Percentiles rank a stretch among this genome's conserved stretches.
Conservation (phyloP, 2,888 invertebrate species). For the Drosophila pseudotalamancana region DNA sequence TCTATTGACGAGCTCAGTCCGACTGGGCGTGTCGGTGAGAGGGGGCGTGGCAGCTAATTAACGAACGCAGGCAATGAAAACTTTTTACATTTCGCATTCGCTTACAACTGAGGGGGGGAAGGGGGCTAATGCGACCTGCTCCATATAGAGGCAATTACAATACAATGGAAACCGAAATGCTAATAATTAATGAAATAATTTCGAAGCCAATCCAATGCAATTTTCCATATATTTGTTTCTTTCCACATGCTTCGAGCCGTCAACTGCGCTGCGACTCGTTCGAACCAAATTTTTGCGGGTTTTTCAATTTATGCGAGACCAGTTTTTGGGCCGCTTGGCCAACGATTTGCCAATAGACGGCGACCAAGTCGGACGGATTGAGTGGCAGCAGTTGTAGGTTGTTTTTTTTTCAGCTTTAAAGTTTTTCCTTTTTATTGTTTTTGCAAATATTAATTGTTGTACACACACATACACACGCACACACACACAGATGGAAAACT, state of each 20-base stretch:
- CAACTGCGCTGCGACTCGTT: slow-evolving; percentile 42
- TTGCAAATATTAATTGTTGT: slow-evolving; percentile 76
- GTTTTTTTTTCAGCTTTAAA: slow-evolving; percentile 26
- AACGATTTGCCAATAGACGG: slow-evolving; percentile 72
- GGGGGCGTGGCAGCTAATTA: slow-evolving; percentile 30
- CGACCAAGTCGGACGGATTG: slow-evolving; percentile 22
- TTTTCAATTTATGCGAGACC: slow-evolving; percentile 71
- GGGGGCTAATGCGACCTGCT: slow-evolving; percentile 1
- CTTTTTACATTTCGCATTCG: slow-evolving; percentile 4
- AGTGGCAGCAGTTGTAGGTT: slow-evolving; percentile 55
- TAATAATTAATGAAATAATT: slow-evolving; percentile 34
- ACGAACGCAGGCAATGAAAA: slow-evolving; percentile 16
- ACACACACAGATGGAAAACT: slow-evolving; percentile 31
- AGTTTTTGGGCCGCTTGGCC: slow-evolving; percentile 68
- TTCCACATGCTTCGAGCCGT: slow-evolving; percentile 55
- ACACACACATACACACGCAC: slow-evolving; percentile 10
- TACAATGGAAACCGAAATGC: slow-evolving; percentile 29
- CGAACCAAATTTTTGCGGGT: slow-evolving; percentile 70
- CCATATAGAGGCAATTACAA: slow-evolving; percentile 12
- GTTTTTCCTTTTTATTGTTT: slow-evolving; percentile 37
- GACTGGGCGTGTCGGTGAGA: slow-evolving; percentile 46
- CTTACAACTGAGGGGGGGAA: background rate
- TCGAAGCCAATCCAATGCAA: slow-evolving; percentile 36
- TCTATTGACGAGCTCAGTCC: slow-evolving; percentile 24
- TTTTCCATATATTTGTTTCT: slow-evolving; percentile 33